These are phyloP conservation scores for Xiphorhynchus elegans DNA, from an alignment of 2,113 vertebrate species.

Conservation along the genomic window DNA sequence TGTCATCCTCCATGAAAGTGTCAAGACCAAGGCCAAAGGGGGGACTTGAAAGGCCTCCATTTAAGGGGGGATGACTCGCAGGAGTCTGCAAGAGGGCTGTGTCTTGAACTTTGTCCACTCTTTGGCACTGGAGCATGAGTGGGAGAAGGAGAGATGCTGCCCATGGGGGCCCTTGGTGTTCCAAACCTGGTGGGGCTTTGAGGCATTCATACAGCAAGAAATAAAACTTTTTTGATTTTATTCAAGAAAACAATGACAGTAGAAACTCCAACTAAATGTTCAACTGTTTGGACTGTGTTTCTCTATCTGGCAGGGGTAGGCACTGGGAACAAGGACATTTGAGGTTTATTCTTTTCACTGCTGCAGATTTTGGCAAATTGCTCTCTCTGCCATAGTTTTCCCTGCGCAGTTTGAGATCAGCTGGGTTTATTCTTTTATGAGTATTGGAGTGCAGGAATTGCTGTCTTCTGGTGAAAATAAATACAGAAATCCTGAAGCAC, in stretches of 20 bases:
- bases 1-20: not conserved
- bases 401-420: constrained; percentile 43
- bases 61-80: not conserved
- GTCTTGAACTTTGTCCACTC: accelerated
- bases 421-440: constrained; percentile 44
- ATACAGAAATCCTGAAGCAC: constrained; percentile 24
- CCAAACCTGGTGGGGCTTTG: not conserved
- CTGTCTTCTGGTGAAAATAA: constrained; percentile 44
- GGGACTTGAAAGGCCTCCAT: not conserved
- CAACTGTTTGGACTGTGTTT: not conserved
- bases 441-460: not conserved
- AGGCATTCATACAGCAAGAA: not conserved
- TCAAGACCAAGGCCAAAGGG: not conserved
- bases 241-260: not conserved
- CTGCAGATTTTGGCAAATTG: not conserved
- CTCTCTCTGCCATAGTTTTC: not conserved
- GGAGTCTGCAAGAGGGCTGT: not conserved
- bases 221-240: not conserved
- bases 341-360: constrained; percentile 4
- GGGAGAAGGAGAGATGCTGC: not conserved
- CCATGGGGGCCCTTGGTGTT: not conserved
- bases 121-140: not conserved
- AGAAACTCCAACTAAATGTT: not conserved
- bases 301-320: not conserved
- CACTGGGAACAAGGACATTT: not conserved